phyloP scores from a whole-genome alignment of 2,888 invertebrate species.

The Amphipyra berbera region DNA sequence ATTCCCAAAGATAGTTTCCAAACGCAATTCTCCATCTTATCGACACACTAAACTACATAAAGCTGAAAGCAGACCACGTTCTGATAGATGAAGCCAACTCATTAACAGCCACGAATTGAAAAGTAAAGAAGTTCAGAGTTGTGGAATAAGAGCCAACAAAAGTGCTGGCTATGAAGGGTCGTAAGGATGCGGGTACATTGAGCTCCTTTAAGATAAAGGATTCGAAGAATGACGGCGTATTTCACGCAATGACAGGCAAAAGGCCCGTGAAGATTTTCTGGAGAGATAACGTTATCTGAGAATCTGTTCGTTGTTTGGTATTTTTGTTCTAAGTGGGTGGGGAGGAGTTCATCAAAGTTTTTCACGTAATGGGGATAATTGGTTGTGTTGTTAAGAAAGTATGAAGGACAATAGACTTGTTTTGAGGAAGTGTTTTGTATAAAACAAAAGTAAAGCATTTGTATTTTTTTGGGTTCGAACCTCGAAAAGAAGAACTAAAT shows the following conservation, averaged over 20 bases:
- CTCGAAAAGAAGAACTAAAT: background rate
- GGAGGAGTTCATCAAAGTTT: constrained; percentile 40
- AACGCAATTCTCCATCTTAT: constrained; percentile 28
- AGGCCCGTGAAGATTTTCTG: constrained; percentile 39
- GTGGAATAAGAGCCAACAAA: constrained; percentile 54
- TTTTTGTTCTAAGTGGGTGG: constrained; percentile 29
- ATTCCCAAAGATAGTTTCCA: constrained; percentile 8
- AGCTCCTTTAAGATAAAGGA: constrained; percentile 52
- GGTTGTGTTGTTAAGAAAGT: constrained; percentile 16
- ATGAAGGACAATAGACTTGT: constrained; percentile 21
- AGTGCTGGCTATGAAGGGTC: constrained; percentile 41
- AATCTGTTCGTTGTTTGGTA: constrained; percentile 32
- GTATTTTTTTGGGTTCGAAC: background rate
- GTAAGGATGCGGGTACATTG: constrained; percentile 47
- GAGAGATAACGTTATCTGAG: constrained; percentile 40
- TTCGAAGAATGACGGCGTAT: constrained; percentile 39
- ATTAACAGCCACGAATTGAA: constrained; percentile 60
- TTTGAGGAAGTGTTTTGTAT: constrained; percentile 22
- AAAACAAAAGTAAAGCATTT: constrained; percentile 1
- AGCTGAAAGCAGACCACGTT: constrained; percentile 29
- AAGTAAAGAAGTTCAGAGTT: constrained; percentile 54
- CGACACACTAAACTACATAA: constrained; percentile 25
- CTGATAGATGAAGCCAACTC: constrained; percentile 53
- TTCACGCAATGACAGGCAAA: constrained; percentile 46
- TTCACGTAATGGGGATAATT: constrained; percentile 23